Base-by-base conservation (phyloP, 2,113 vertebrate genomes). In the Austrofundulus limnaeus region DNA sequence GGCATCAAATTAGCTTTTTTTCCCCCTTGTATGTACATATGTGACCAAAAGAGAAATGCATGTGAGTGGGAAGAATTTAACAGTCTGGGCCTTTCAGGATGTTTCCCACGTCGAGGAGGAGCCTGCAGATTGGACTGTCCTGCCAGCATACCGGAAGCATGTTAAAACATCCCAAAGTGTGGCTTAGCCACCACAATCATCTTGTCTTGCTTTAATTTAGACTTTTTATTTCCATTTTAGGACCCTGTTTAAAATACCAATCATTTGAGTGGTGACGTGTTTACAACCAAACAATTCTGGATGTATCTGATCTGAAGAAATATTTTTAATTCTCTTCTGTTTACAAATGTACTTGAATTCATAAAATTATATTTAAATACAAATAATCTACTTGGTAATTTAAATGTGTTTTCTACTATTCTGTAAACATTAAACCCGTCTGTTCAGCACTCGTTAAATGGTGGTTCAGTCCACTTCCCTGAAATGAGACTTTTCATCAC, bases 201-300 rank as follows among this genome's bases (percentile, higher is more conserved):
- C 78, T 72, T 71, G 51, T 59, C 75, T 56, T 49, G 45, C 46
- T 65, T 62, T 72, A 65, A 76, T 79, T 67, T 79, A 75, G 61
- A 24, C 37, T 70, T 45, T 45, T 53, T 67, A 51, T 51, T 49
- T 83, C 50, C 52, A 54, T 77, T 67, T 75, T 70, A 51, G 34
- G 54, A 73, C 66, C 24, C 41, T 51, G 59, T 52, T 80, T 19
- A 60, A 25, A 66, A 52, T 11, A 13, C 56, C 21, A 47, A 48
- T 67, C 49, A 21, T 15, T 55, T 49, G 37, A 77, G 48, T 60
- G 52, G 46, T 65, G 49, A 72, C 77, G 57, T 75, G 17, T 77
- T 83, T 45, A 61, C 45, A 52, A 48, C 48, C 53, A 14, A 57
- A 58, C 54, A 56, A 58, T 67, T 70, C 31, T 68, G 16, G 50